phyloP scores from a whole-genome alignment of 2,797 vertebrate species.

The Cyclopterus lumpus region DNA sequence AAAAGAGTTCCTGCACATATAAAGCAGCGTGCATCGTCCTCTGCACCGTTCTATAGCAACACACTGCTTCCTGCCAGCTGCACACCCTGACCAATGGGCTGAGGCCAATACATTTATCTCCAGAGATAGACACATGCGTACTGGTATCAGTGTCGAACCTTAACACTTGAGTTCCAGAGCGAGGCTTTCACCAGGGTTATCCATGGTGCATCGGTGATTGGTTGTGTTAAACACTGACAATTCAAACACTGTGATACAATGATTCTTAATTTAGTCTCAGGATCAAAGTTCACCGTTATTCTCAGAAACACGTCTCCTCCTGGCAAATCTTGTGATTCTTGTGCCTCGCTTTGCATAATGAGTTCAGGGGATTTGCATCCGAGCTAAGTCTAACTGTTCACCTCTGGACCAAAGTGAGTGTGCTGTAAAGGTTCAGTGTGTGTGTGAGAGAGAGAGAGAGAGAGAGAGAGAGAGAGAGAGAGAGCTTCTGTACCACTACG shows the following conservation, averaged over 20 bases:
- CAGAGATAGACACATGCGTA: background rate
- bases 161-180: background rate
- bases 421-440: background rate
- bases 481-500: constrained; percentile 25
- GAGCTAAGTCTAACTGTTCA: constrained; percentile 55
- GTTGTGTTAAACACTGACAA: constrained; percentile 2
- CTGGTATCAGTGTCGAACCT: constrained; percentile 16
- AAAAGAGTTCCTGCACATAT: background rate
- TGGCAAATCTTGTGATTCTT: constrained; percentile 10
- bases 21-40: background rate
- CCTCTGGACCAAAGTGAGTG: constrained; percentile 37
- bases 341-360: constrained; percentile 46
- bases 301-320: constrained; percentile 6
- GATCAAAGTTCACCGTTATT: constrained; percentile 44
- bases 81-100: background rate
- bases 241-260: constrained; percentile 30
- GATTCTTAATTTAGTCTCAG: constrained; percentile 32
- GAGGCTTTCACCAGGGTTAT: constrained; percentile 8
- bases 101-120: background rate
- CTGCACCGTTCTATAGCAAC: background rate
- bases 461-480: no score
- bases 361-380: constrained; percentile 57
- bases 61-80: background rate
- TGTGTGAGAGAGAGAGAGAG: background rate
- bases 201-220: background rate